phyloP scores from a whole-genome alignment of 2,113 vertebrate species.

The Podocnemis expansa region DNA sequence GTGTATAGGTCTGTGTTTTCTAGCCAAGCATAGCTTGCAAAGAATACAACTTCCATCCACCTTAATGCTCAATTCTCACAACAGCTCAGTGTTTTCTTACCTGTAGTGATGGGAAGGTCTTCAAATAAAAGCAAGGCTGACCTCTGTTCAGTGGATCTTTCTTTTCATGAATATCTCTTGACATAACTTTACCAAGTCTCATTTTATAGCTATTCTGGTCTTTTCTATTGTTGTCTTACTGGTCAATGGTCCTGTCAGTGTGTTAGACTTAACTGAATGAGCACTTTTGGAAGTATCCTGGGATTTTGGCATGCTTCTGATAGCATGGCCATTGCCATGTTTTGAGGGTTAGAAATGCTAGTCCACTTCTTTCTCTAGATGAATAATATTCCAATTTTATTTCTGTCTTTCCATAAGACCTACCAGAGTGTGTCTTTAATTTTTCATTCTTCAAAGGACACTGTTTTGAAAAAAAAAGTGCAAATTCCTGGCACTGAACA shows the following conservation, averaged over 20 bases:
- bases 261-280: not conserved
- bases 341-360: not conserved
- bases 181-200: not conserved
- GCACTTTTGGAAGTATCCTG: not conserved
- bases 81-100: not conserved
- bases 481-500: fast-evolving
- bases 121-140: not conserved
- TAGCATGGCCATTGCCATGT: fast-evolving
- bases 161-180: not conserved
- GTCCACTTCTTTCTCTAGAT: fast-evolving
- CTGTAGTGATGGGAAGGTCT: not conserved
- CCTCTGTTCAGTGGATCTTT: not conserved
- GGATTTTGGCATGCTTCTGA: not conserved
- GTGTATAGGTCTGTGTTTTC: not conserved
- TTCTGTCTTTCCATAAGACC: not conserved
- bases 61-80: not conserved
- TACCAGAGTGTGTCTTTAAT: fast-evolving
- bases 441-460: fast-evolving
- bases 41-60: fast-evolving
- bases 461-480: fast-evolving
- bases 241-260: not conserved
- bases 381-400: fast-evolving
- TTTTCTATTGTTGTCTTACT: not conserved
- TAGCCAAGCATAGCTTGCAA: not conserved
- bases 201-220: not conserved